Conservation (phyloP, 2,113 vertebrate species). For the Takifugu bimaculatus region DNA sequence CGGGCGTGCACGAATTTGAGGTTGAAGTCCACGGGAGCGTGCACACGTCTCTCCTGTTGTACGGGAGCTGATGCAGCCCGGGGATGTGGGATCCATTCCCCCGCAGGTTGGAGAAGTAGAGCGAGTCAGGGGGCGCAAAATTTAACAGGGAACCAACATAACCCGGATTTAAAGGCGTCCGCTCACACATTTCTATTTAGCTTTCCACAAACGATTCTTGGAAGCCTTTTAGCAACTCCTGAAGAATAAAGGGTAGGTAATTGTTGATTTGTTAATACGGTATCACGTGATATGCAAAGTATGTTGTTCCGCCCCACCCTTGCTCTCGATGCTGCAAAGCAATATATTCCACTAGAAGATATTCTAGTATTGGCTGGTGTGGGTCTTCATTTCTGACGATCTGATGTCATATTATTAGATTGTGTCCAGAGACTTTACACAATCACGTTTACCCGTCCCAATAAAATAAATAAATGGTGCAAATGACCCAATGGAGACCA, state of each 20-base stretch:
- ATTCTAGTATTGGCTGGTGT: slow-evolving; percentile 39
- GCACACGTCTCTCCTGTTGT: slow-evolving; percentile 82
- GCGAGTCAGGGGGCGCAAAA: slow-evolving; percentile 85
- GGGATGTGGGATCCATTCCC: slow-evolving; percentile 88
- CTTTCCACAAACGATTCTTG: slow-evolving; percentile 77
- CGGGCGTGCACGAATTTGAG: slow-evolving; percentile 80
- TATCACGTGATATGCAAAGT: slow-evolving; percentile 78
- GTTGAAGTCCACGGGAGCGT: slow-evolving; percentile 85
- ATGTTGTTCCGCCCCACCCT: slow-evolving; percentile 68
- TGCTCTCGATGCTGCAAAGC: slow-evolving; percentile 48
- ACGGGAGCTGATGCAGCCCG: slow-evolving; percentile 84
- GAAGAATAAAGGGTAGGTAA: slow-evolving; percentile 81
- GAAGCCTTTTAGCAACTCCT: slow-evolving; percentile 87
- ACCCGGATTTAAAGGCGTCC: slow-evolving; percentile 90
- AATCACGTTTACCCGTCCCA: too few relatives aligned
- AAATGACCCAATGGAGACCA: too few relatives aligned
- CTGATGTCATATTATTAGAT: not conserved
- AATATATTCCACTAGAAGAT: slow-evolving; percentile 52
- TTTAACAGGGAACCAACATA: slow-evolving; percentile 91
- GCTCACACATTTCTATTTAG: slow-evolving; percentile 95
- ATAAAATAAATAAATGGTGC: too few relatives aligned
- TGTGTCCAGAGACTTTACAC: not conserved
- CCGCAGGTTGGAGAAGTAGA: slow-evolving; percentile 89
- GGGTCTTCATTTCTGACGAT: slow-evolving; percentile 8
- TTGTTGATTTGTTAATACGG: slow-evolving; percentile 77